A percentile compares a stretch with the other conserved stretches of the same genome.
Conservation (phyloP, 1,140 invertebrate species). For the Fopius arisanus region DNA sequence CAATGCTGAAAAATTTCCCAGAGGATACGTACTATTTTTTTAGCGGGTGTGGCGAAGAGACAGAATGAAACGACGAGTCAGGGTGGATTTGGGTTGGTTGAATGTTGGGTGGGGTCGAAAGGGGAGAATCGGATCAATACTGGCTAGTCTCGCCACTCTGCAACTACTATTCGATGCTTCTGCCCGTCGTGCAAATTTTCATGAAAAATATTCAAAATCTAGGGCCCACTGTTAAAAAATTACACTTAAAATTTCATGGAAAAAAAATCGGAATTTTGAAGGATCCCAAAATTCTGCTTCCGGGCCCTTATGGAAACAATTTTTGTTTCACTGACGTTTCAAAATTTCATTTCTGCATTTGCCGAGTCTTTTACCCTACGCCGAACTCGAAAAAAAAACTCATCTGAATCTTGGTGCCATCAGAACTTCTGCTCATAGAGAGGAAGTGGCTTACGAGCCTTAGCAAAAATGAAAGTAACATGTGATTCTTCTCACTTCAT, state of each 20-base stretch:
- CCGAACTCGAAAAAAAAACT: too few species aligned
- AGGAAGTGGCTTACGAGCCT: too few species aligned
- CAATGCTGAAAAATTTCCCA: slow-evolving; percentile 1
- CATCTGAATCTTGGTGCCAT: not conserved
- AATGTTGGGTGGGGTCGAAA: slow-evolving; percentile 29
- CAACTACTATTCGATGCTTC: slow-evolving; percentile 40
- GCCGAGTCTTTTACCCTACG: too few species aligned
- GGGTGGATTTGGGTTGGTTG: slow-evolving; percentile 32
- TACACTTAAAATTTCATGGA: not conserved
- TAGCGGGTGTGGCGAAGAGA: slow-evolving; percentile 11
- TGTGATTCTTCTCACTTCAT: not conserved
- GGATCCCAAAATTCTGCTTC: too few species aligned
- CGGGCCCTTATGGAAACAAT: too few species aligned
- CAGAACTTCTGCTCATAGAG: not conserved
- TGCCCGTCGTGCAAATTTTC: not conserved
- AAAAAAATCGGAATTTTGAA: not conserved
- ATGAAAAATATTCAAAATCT: not conserved
- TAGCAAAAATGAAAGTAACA: not conserved
- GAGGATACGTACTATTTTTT: slow-evolving; percentile 6
- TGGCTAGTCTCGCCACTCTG: slow-evolving; percentile 51
- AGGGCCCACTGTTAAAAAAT: not conserved
- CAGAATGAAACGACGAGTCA: slow-evolving; percentile 9
- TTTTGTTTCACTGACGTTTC: too few species aligned
- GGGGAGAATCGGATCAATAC: slow-evolving; percentile 60
- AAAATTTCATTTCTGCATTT: too few species aligned